Evolutionary conservation across 1,140 invertebrate genomes (phyloP), one percentile per base, ranked within the genome.

Genomic region (Musca domestica): DNA sequence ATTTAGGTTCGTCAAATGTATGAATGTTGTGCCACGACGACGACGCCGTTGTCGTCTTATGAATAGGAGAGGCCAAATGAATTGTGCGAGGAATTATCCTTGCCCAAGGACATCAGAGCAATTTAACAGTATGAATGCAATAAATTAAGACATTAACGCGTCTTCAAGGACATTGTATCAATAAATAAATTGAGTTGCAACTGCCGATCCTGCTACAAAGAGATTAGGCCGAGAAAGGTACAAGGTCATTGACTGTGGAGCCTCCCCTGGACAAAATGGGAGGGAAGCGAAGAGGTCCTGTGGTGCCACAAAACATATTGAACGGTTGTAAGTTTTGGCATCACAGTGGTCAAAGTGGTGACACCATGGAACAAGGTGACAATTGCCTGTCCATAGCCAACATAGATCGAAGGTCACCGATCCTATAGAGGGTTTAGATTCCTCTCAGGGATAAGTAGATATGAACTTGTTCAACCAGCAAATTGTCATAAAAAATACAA

Each of bases 251-350:
- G 34, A 41, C 34, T 61, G 56, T 61, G 56, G 56, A 61, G 56
- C 56, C 56, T 61, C 56, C 34, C 12, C 34, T 41, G 6, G n/a
- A n/a, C 12, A 41, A 41, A 41, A 41, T 41, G 34, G 34, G 34
- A 41, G 34, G n/a, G n/a, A n/a, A n/a, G n/a, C n/a, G n/a, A n/a
- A 41, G 34, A 9, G 34, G 34, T 34, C 56, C 56, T 61, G 56
- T 61, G 56, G 56, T 61, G 56, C 17, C 22, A 30, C 12, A n/a
- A 30, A 19, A 17, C 2, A 34, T 61, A 7, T 25, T 56, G 25
- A 27, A 56, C 52, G 23, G 54, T 34, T 61, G 27, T 61, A 61
- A 61, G 52, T 56, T 56, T 56, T 56, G 52, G 19, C 52, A 56
- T 20, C 52, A 56, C 15, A 56, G 56, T 61, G 56, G 56, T 61